These are phyloP conservation scores for Leguminivora glycinivorella DNA, from an alignment of 1,140 invertebrate genomes.

Conservation along the genomic window DNA sequence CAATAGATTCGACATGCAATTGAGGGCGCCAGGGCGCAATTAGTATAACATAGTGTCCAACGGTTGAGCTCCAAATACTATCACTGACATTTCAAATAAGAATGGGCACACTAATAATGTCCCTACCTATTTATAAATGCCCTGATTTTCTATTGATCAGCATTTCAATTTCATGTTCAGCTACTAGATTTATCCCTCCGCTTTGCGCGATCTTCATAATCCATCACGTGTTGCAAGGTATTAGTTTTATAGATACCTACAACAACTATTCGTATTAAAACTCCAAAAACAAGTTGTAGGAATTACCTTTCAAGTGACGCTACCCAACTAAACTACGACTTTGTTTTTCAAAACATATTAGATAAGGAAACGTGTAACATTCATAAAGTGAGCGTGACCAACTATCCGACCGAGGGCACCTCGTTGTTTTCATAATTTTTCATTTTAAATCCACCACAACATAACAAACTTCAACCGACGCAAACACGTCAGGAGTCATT, in stretches of 20 bases:
- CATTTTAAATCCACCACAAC: neutral
- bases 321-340: too few relatives aligned
- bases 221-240: neutral
- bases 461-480: neutral
- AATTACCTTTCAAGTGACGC: neutral
- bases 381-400: neutral
- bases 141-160: neutral
- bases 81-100: neutral
- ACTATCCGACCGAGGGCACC: neutral
- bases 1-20: neutral
- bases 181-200: neutral
- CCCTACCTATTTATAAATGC: neutral
- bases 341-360: too few relatives aligned
- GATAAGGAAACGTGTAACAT: neutral
- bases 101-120: neutral
- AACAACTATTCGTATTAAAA: too few relatives aligned
- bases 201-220: neutral
- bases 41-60: neutral
- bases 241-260: neutral
- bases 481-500: slow-evolving; percentile 1
- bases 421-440: neutral
- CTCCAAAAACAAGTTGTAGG: neutral
- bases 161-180: neutral
- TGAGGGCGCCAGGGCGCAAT: neutral
- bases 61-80: slow-evolving; percentile 9